Conservation (phyloP, 2,888 invertebrate genomes). For the Antheraea yamamai region DNA sequence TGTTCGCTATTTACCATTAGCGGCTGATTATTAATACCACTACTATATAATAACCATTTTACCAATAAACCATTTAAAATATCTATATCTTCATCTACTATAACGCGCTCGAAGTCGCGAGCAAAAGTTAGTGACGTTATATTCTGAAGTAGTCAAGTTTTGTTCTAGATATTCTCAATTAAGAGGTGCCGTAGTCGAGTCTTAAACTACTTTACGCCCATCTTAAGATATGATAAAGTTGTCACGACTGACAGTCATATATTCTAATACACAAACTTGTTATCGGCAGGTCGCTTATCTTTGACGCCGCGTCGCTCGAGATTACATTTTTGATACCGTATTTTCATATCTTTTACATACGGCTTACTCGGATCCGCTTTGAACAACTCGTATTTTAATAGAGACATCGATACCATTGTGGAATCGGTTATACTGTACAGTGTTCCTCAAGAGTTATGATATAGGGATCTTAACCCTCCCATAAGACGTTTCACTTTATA, state of each 20-base stretch:
- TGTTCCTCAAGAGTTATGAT: no score
- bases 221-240: conserved; percentile 23
- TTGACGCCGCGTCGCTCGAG: background rate
- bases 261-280: conserved; percentile 14
- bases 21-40: no score
- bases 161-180: background rate
- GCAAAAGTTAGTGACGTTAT: no score
- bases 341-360: background rate
- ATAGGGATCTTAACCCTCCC: no score
- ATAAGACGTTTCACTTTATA: background rate
- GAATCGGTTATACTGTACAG: no score
- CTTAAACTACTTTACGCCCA: conserved; percentile 2
- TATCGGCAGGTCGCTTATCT: conserved; percentile 17
- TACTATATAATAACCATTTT: no score
- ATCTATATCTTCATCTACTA: no score
- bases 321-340: background rate
- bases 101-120: no score
- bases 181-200: background rate
- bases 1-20: no score
- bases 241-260: conserved; percentile 23
- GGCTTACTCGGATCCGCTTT: background rate
- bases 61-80: no score
- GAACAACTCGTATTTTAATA: background rate
- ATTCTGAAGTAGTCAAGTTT: background rate
- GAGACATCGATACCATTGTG: no score